Evolutionary conservation across 2,888 invertebrate species (phyloP).

Genomic region (Drosophila algonquin): DNA sequence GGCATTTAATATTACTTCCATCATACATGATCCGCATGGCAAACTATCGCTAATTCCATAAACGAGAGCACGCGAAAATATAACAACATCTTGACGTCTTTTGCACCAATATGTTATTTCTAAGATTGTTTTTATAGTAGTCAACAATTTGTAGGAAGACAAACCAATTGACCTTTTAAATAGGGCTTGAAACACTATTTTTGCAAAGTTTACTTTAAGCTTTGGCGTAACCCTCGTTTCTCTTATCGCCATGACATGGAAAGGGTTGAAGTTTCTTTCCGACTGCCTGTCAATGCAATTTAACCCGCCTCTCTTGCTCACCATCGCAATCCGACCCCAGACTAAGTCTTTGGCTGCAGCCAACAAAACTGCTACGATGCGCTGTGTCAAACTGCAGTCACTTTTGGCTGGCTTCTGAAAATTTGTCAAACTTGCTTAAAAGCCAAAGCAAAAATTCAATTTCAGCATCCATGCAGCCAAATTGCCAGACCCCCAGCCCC

Average conservation of each 20-base stretch:
- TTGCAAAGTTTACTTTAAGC: constrained; percentile 28
- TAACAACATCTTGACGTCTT: constrained; percentile 34
- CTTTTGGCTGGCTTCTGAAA: constrained; percentile 62
- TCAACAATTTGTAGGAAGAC: constrained; percentile 4
- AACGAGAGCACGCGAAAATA: constrained; percentile 30
- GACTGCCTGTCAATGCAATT: constrained; percentile 44
- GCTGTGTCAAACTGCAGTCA: constrained; percentile 51
- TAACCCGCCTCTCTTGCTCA: background rate
- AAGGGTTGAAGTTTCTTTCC: constrained; percentile 7
- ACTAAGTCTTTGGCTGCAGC: constrained; percentile 21
- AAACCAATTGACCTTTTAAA: constrained; percentile 30
- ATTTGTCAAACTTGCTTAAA: constrained; percentile 72
- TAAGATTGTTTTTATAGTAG: background rate
- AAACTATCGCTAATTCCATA: constrained; percentile 50
- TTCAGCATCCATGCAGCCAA: constrained; percentile 55
- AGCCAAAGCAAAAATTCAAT: constrained; percentile 72
- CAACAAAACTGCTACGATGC: constrained; percentile 16
- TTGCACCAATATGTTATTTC: constrained; percentile 24
- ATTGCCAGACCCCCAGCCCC: constrained; percentile 29
- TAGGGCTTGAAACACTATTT: constrained; percentile 3
- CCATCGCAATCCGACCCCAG: background rate
- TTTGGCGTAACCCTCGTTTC: constrained; percentile 37
- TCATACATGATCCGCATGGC: constrained; percentile 17
- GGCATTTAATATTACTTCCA: background rate
- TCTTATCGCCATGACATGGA: constrained; percentile 29